Evolutionary conservation across 2,113 vertebrate species (phyloP).

Genomic region (Sorex fumeus): DNA sequence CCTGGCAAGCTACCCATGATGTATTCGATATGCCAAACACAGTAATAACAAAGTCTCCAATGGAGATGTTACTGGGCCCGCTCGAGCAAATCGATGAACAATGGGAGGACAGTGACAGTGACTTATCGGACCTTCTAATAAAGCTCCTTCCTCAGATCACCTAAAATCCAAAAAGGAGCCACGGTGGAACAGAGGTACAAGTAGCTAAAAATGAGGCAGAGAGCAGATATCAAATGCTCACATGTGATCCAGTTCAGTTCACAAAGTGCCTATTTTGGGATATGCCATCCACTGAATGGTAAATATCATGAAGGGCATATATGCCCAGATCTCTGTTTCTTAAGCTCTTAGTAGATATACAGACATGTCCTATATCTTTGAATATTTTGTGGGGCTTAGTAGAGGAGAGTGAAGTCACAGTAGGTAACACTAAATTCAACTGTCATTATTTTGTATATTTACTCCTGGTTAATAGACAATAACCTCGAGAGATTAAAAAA

Average conservation of each 20-base stretch:
- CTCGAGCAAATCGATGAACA: too few relatives aligned
- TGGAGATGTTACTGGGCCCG: too few relatives aligned
- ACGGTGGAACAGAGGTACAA: conserved; percentile 5
- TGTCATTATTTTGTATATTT: conserved; percentile 55
- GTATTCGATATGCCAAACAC: too few relatives aligned
- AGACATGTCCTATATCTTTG: not conserved
- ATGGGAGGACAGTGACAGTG: too few relatives aligned
- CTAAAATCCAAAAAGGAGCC: conserved; percentile 34
- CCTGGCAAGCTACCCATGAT: too few relatives aligned
- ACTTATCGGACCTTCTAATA: conserved; percentile 15
- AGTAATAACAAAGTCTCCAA: too few relatives aligned
- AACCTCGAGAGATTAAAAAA: not conserved
- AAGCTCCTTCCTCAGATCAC: conserved; percentile 35
- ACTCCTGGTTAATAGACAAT: not conserved
- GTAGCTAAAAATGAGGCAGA: not conserved
- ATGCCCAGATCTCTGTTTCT: conserved; percentile 3
- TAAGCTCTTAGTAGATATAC: conserved; percentile 39
- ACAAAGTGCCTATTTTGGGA: conserved; percentile 38
- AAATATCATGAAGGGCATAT: conserved; percentile 31
- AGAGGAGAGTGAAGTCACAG: conserved; percentile 33
- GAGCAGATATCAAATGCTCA: conserved; percentile 50
- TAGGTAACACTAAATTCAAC: not conserved
- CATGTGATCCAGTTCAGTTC: conserved; percentile 22
- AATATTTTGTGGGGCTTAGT: not conserved
- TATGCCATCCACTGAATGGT: conserved; percentile 9